phyloP scores from a whole-genome alignment of 2,113 vertebrate genomes.

The Campylomormyrus numenius region DNA sequence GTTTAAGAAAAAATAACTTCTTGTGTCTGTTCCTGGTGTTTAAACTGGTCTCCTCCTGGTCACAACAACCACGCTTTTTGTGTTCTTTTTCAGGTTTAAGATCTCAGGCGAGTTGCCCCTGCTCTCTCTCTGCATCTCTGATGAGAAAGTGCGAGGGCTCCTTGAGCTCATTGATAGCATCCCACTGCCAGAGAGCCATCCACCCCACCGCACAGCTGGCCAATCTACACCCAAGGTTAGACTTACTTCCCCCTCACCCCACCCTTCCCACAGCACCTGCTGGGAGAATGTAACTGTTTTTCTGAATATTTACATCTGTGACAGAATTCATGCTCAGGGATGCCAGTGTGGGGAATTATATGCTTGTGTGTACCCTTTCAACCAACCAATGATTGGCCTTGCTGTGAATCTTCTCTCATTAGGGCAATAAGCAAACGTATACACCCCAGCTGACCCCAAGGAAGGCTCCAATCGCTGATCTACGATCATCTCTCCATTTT shows the following conservation, averaged over 20 bases:
- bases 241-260: background rate
- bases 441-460: constrained; percentile 69
- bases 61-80: constrained; percentile 33
- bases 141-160: constrained; percentile 77
- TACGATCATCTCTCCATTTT: constrained; percentile 64
- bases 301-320: background rate
- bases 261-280: background rate
- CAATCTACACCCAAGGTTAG: constrained; percentile 63
- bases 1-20: background rate
- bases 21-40: background rate
- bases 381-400: background rate
- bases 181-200: constrained; percentile 70
- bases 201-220: constrained; percentile 42
- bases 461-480: constrained; percentile 61
- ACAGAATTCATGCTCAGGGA: background rate
- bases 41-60: background rate
- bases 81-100: constrained; percentile 70
- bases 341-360: background rate
- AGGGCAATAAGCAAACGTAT: constrained; percentile 61
- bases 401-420: constrained; percentile 18
- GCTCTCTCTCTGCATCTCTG: constrained; percentile 82
- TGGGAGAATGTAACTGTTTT: background rate
- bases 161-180: constrained; percentile 83
- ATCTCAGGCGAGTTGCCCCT: constrained; percentile 80
- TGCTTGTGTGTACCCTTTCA: background rate